phyloP scores from a whole-genome alignment of 2,888 invertebrate species.

The Apamea crenata region DNA sequence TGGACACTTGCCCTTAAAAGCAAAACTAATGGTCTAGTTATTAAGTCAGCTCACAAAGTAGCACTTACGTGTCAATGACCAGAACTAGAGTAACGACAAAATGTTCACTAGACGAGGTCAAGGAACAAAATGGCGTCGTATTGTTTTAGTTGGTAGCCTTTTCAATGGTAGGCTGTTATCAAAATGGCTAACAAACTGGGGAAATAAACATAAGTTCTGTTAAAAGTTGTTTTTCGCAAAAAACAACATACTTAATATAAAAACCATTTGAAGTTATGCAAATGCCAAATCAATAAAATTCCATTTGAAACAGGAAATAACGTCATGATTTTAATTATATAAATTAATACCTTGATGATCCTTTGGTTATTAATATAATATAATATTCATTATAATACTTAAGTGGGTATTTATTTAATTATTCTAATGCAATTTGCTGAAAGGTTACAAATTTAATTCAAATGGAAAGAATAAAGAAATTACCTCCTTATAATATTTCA shows the following conservation, averaged over 20 bases:
- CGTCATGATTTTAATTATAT: not conserved
- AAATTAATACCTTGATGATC: not conserved
- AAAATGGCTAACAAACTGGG: not conserved
- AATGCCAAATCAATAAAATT: too few relatives aligned
- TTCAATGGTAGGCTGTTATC: not conserved
- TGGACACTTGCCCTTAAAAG: constrained; percentile 47
- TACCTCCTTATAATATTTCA: not conserved
- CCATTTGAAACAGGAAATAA: not conserved
- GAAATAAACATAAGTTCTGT: not conserved
- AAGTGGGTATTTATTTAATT: too few relatives aligned
- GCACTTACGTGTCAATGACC: constrained; percentile 54
- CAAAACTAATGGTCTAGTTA: constrained; percentile 56
- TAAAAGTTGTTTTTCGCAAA: too few relatives aligned
- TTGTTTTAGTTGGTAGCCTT: constrained; percentile 2
- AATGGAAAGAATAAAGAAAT: not conserved
- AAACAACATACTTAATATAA: too few relatives aligned
- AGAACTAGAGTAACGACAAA: constrained; percentile 31
- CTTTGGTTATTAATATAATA: not conserved
- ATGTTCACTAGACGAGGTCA: constrained; percentile 45
- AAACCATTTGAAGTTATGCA: too few relatives aligned
- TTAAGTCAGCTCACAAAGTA: constrained; percentile 49
- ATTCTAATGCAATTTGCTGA: not conserved
- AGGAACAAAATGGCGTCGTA: constrained; percentile 1
- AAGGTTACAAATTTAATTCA: not conserved
- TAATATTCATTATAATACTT: too few relatives aligned